Evolutionary conservation across 2,797 vertebrate genomes (phyloP).

Genomic region (Channallabes apus): DNA sequence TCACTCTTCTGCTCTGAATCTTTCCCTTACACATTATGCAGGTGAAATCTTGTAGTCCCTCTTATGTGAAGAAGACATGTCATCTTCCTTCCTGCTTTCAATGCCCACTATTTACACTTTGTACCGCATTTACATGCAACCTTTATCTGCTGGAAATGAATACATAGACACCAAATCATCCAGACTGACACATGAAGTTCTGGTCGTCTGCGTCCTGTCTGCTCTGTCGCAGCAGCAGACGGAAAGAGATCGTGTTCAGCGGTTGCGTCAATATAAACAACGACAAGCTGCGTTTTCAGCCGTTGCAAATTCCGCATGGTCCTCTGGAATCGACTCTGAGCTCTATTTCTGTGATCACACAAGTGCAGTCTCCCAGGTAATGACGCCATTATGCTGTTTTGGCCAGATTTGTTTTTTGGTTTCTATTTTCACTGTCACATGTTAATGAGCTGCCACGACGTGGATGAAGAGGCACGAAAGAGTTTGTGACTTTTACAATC

Average conservation of each 20-base stretch:
- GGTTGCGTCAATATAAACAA: slow-evolving; percentile 4
- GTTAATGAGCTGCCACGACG: slow-evolving; percentile 6
- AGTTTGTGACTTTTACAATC: slow-evolving; percentile 19
- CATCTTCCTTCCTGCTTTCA: background rate
- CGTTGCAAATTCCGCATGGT: background rate
- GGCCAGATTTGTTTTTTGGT: background rate
- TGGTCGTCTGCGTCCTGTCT: background rate
- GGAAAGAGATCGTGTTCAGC: background rate
- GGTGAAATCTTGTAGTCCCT: slow-evolving; percentile 26
- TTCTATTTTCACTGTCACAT: slow-evolving; percentile 1
- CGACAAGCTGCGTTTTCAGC: background rate
- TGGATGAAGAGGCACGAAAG: background rate
- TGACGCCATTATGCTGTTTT: background rate
- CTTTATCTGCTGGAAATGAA: background rate
- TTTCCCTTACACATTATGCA: slow-evolving; percentile 43
- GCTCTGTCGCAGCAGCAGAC: background rate
- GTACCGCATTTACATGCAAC: background rate
- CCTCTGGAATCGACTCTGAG: background rate
- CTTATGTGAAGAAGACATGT: background rate
- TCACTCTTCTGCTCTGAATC: slow-evolving; percentile 36
- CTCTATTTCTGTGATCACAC: background rate
- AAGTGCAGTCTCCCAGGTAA: background rate
- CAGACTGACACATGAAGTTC: background rate
- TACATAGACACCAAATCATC: background rate
- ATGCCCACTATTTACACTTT: background rate